Percentiles rank a stretch among this genome's conserved stretches.
phyloP scores from a whole-genome alignment of 2,797 vertebrate species.

The Trachurus trachurus region DNA sequence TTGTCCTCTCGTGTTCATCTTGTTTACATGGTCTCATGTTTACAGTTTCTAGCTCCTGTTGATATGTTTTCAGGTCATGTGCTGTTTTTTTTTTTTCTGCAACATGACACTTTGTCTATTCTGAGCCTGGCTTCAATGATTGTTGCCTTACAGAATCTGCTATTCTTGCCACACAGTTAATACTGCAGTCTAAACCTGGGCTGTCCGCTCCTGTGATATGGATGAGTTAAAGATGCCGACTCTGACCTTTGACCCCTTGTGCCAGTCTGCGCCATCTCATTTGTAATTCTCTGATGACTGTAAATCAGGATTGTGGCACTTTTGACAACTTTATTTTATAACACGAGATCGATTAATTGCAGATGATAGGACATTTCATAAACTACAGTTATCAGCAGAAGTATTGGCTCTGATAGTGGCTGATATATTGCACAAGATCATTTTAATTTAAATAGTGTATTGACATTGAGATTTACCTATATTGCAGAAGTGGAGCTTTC shows the following conservation, averaged over 20 bases:
- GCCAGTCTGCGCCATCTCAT: background rate
- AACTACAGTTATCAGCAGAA: too few relatives aligned
- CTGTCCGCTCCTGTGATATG: constrained; percentile 10
- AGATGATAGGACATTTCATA: too few relatives aligned
- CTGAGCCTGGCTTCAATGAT: constrained; percentile 70
- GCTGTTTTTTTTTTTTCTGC: constrained; percentile 64
- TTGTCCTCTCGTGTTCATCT: constrained; percentile 32
- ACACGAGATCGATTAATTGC: background rate
- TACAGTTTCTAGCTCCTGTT: constrained; percentile 19
- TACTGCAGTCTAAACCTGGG: constrained; percentile 30
- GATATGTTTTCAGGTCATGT: constrained; percentile 63
- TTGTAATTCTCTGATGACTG: background rate
- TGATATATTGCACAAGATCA: too few relatives aligned
- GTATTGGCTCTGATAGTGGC: too few relatives aligned
- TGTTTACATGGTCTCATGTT: constrained; percentile 50
- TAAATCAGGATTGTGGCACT: background rate
- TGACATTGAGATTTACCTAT: too few relatives aligned
- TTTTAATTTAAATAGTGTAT: too few relatives aligned
- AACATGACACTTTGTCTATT: constrained; percentile 82
- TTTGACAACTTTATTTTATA: constrained; percentile 8
- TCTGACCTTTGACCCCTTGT: constrained; percentile 34
- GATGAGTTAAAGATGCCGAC: constrained; percentile 5
- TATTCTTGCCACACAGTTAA: constrained; percentile 64
- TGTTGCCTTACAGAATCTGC: constrained; percentile 59
- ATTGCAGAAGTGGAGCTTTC: too few relatives aligned